These are phyloP conservation scores for Platanista minor DNA, from an alignment of 2,113 vertebrate genomes.

Conservation along the genomic window DNA sequence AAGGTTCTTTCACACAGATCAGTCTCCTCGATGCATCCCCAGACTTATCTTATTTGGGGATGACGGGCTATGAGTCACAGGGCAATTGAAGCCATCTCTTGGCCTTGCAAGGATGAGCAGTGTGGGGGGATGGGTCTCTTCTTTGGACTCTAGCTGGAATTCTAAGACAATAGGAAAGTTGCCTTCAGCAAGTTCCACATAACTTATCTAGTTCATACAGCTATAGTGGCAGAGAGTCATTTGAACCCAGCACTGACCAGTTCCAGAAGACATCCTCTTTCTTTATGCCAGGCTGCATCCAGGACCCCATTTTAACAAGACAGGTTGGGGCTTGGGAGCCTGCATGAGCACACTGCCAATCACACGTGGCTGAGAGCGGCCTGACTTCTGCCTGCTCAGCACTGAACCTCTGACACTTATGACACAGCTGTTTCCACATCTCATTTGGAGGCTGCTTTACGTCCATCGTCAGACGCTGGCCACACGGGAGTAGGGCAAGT, in stretches of 20 bases:
- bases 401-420: background rate
- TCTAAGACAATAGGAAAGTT: background rate
- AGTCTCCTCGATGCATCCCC: background rate
- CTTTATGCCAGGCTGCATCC: background rate
- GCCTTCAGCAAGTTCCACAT: background rate
- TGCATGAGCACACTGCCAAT: background rate
- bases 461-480: constrained; percentile 52
- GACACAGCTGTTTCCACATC: constrained; percentile 31
- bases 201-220: background rate
- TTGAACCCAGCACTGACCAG: background rate
- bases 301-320: background rate
- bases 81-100: background rate
- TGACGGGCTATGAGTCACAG: background rate
- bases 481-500: constrained; percentile 17
- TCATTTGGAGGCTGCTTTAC: constrained; percentile 57
- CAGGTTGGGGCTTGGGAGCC: background rate
- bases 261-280: background rate
- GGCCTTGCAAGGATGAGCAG: background rate
- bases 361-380: background rate
- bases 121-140: background rate
- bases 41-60: background rate
- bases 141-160: background rate
- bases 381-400: constrained; percentile 15
- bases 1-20: background rate
- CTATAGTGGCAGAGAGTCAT: background rate